These are phyloP conservation scores for Colletes latitarsis DNA, from an alignment of 1,140 invertebrate genomes.

Conservation along the genomic window DNA sequence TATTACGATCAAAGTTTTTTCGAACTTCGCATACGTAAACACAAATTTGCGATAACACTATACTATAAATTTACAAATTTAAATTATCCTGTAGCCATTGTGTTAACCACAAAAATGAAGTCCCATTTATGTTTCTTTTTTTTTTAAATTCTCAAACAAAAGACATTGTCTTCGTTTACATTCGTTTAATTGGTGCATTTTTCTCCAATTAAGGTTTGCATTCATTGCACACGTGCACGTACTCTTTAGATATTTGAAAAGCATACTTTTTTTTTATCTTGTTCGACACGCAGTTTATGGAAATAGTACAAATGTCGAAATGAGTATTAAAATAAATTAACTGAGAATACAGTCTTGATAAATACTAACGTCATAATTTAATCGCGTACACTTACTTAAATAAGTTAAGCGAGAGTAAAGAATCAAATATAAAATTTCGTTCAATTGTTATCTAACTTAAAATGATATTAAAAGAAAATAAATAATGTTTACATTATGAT, in stretches of 20 bases:
- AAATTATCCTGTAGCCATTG: too few species aligned
- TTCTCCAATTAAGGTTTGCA: not conserved
- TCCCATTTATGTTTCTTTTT: too few species aligned
- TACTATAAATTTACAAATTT: not conserved
- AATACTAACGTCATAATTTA: constrained; percentile 14
- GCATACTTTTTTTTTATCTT: not conserved
- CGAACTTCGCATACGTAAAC: not conserved
- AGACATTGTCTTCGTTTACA: too few species aligned
- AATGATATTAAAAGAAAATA: constrained; percentile 26
- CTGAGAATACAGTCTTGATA: not conserved
- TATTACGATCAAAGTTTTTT: not conserved
- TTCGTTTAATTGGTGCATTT: not conserved
- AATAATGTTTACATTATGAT: constrained; percentile 11
- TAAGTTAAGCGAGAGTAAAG: constrained; percentile 25
- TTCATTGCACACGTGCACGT: not conserved
- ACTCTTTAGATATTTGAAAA: not conserved
- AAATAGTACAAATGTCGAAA: not conserved
- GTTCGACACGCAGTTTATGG: not conserved
- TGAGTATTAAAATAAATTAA: constrained; percentile 5
- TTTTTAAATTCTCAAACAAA: too few species aligned
- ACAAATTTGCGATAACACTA: not conserved
- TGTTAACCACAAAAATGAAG: too few species aligned
- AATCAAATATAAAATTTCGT: constrained; percentile 1
- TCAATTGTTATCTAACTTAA: not conserved
- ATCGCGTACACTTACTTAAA: constrained; percentile 1